A percentile compares a stretch with the other conserved stretches of the same genome.
Conservation (phyloP, 2,113 vertebrate species). For the Pygoscelis antarcticus region DNA sequence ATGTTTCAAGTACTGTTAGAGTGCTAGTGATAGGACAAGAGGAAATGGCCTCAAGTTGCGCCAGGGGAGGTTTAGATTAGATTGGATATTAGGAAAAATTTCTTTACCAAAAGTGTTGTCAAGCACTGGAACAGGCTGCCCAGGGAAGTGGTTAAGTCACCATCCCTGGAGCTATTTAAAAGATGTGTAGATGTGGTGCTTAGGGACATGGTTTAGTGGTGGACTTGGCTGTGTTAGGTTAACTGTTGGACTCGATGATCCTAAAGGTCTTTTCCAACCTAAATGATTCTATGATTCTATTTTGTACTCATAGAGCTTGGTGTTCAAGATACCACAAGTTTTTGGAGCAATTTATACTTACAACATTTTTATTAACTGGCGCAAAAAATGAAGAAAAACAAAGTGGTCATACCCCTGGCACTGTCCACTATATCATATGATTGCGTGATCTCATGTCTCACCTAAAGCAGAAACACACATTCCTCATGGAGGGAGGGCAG, state of each 20-base stretch:
- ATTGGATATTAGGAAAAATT: not conserved
- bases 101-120: not conserved
- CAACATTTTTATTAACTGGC: not conserved
- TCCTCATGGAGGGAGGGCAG: not conserved
- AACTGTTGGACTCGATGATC: not conserved
- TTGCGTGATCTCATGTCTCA: not conserved
- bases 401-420: accelerated
- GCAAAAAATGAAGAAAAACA: not conserved
- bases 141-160: not conserved
- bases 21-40: not conserved
- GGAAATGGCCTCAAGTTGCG: not conserved
- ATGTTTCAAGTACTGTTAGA: not conserved
- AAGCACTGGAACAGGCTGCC: not conserved
- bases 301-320: not conserved
- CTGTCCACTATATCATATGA: not conserved
- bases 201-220: not conserved
- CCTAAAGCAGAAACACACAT: not conserved
- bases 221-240: not conserved
- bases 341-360: not conserved
- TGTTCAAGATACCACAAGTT: not conserved
- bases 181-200: not conserved
- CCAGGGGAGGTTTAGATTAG: not conserved
- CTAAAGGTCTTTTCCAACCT: not conserved
- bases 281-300: not conserved
- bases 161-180: not conserved